Conservation (phyloP, 2,113 vertebrate species). For the Vulpes ferrilata region DNA sequence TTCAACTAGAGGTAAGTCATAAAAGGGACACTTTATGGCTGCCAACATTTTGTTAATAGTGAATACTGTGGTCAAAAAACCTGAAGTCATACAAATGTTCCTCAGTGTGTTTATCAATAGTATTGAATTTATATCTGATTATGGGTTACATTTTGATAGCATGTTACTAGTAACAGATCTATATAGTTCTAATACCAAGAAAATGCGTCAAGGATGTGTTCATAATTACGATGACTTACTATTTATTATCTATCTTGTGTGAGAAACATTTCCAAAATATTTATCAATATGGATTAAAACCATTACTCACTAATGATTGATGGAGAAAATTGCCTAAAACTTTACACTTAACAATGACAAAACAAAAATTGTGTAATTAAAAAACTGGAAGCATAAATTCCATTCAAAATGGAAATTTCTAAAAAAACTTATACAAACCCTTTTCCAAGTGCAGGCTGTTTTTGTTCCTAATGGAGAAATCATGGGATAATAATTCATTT, state of each 20-base stretch:
- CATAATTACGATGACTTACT: background rate
- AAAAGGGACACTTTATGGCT: background rate
- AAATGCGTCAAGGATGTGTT: background rate
- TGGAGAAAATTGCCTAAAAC: background rate
- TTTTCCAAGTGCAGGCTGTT: background rate
- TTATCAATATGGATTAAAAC: background rate
- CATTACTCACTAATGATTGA: background rate
- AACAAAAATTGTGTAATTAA: slow-evolving; percentile 3
- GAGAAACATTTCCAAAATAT: slow-evolving; percentile 6
- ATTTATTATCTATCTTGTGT: background rate
- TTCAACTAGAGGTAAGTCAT: background rate
- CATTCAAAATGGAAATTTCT: slow-evolving; percentile 35
- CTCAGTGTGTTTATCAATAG: background rate
- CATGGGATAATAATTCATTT: background rate
- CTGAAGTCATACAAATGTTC: background rate
- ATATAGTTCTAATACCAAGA: background rate
- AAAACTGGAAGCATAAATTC: background rate
- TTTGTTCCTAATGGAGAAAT: slow-evolving; percentile 15
- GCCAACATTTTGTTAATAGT: background rate
- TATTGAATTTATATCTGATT: background rate
- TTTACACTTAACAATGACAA: background rate
- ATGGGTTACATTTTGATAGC: background rate
- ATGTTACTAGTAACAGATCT: background rate
- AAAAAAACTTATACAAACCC: background rate
- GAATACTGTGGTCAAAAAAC: background rate